Conservation (phyloP, 2,797 vertebrate genomes). For the Salarias fasciatus region DNA sequence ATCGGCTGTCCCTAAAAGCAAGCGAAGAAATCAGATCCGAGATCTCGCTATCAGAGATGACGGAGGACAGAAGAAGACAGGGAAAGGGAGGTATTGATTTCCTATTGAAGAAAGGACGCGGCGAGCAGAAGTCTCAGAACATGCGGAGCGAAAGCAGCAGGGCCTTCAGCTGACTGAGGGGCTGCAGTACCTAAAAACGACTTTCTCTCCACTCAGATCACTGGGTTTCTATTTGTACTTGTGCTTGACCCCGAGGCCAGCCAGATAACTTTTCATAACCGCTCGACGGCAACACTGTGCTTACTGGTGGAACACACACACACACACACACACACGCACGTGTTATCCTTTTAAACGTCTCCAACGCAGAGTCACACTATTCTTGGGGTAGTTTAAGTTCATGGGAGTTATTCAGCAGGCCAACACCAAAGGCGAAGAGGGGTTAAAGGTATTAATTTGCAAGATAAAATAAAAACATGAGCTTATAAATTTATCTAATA, state of each 20-base stretch:
- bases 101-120: conserved; percentile 33
- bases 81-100: conserved; percentile 53
- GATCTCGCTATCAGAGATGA: conserved; percentile 38
- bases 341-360: conserved; percentile 57
- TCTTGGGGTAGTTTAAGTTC: conserved; percentile 48
- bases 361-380: conserved; percentile 53
- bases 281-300: conserved; percentile 42
- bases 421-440: conserved; percentile 37
- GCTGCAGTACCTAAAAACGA: conserved; percentile 34
- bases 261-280: conserved; percentile 59
- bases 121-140: conserved; percentile 41
- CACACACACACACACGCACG: background rate
- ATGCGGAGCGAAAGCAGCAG: conserved; percentile 48
- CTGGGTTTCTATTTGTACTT: conserved; percentile 61
- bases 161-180: conserved; percentile 43
- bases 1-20: conserved; percentile 38
- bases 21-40: conserved; percentile 30
- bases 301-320: conserved; percentile 43
- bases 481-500: no score
- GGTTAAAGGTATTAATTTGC: no score
- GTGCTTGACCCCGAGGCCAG: conserved; percentile 60
- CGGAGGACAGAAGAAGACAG: conserved; percentile 47
- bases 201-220: conserved; percentile 41
- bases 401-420: conserved; percentile 58
- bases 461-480: no score